Conservation (phyloP, 2,113 vertebrate species). For the Vimba vimba region DNA sequence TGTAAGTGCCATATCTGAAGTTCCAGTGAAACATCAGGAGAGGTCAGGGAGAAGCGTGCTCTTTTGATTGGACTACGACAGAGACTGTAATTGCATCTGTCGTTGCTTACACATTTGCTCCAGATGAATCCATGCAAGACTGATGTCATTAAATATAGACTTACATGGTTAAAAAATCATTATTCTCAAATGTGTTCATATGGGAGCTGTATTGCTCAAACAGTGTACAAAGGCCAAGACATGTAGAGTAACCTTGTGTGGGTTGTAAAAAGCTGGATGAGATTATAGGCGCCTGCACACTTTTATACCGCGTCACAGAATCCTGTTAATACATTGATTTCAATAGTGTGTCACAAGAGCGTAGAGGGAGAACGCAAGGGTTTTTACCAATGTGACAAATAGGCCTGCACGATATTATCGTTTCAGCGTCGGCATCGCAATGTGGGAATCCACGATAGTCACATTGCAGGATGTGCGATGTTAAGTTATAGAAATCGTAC, state of each 20-base stretch:
- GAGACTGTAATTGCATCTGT: not conserved
- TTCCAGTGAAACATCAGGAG: not conserved
- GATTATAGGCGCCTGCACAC: not conserved
- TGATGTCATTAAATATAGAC: not conserved
- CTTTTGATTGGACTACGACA: slow-evolving; percentile 8
- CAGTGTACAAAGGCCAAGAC: not conserved
- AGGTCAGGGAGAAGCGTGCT: slow-evolving; percentile 24
- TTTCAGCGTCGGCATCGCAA: too few species aligned
- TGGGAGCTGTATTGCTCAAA: slow-evolving; percentile 19
- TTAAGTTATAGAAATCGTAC: too few species aligned
- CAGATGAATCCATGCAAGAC: not conserved
- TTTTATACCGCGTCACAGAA: not conserved
- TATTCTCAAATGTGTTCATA: not conserved
- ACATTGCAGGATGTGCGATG: too few species aligned
- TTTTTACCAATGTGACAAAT: not conserved
- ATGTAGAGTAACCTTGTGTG: not conserved
- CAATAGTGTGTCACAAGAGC: not conserved
- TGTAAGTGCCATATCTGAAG: slow-evolving; percentile 7
- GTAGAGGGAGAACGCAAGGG: not conserved
- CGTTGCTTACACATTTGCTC: not conserved
- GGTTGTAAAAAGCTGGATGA: slow-evolving; percentile 2
- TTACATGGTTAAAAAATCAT: not conserved
- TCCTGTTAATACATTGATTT: not conserved
- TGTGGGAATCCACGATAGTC: too few species aligned
- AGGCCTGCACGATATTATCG: too few species aligned